Conservation (phyloP, 1,140 invertebrate species). For the Drosophila kepulauana region DNA sequence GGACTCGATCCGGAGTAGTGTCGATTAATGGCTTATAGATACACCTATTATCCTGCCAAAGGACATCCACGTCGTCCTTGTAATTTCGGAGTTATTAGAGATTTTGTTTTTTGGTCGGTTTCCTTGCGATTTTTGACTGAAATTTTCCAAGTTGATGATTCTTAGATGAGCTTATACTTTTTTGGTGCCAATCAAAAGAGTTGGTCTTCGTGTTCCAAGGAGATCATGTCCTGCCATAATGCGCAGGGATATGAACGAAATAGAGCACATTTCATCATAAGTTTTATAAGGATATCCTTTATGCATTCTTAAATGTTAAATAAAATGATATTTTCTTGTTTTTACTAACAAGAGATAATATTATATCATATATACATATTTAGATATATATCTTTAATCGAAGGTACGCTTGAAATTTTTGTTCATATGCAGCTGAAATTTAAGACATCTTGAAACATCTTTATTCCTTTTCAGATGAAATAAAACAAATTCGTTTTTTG, state of each 20-base stretch:
- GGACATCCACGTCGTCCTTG: neutral
- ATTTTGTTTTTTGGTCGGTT: neutral
- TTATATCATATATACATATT: too few species aligned
- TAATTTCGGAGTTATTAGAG: neutral
- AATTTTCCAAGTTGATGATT: neutral
- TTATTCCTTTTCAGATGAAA: neutral
- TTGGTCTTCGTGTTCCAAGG: neutral
- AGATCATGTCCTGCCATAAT: neutral
- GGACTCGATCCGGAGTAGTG: neutral
- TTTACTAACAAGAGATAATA: too few species aligned
- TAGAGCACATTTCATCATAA: neutral
- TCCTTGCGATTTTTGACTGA: neutral
- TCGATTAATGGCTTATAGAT: neutral
- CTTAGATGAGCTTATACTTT: neutral
- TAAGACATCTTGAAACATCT: neutral
- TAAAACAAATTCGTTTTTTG: constrained; percentile 31
- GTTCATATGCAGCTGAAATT: too few species aligned
- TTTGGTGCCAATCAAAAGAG: neutral
- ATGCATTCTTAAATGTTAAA: too few species aligned
- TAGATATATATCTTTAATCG: too few species aligned
- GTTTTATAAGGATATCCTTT: too few species aligned
- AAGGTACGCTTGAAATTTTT: too few species aligned
- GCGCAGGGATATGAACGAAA: neutral
- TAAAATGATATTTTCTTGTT: too few species aligned
- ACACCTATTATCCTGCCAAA: neutral